Conservation (phyloP, 2,888 invertebrate species). For the Ornithoptera priamus region DNA sequence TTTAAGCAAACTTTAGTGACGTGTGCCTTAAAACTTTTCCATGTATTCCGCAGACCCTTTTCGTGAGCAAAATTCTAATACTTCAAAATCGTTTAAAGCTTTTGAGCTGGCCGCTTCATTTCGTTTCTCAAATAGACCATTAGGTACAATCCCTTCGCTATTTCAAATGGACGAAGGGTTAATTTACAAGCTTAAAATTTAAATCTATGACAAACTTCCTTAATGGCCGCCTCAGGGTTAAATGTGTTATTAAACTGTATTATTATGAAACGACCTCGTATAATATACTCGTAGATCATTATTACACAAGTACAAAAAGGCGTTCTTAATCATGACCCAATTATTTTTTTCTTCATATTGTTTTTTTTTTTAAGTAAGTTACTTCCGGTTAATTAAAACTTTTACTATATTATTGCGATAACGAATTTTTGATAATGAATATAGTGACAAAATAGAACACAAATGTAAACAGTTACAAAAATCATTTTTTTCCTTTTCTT, state of each 20-base stretch:
- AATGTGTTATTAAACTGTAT: slow-evolving; percentile 71
- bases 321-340: not conserved
- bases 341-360: not conserved
- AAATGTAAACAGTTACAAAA: too few relatives aligned
- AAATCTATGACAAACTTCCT: slow-evolving; percentile 77
- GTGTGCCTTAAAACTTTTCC: slow-evolving; percentile 30
- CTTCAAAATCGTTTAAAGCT: slow-evolving; percentile 72
- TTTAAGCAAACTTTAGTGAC: slow-evolving; percentile 28
- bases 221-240: slow-evolving; percentile 72
- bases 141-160: slow-evolving; percentile 78
- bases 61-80: slow-evolving; percentile 43
- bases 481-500: too few relatives aligned
- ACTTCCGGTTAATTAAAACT: not conserved
- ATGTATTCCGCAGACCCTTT: slow-evolving; percentile 20
- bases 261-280: slow-evolving; percentile 52
- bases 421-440: too few relatives aligned
- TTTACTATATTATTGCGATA: too few relatives aligned
- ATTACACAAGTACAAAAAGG: slow-evolving; percentile 5
- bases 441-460: too few relatives aligned
- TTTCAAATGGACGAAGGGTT: slow-evolving; percentile 79
- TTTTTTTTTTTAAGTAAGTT: not conserved
- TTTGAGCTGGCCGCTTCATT: slow-evolving; percentile 73
- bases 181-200: slow-evolving; percentile 79
- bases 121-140: slow-evolving; percentile 79
- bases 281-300: slow-evolving; percentile 22